phyloP scores from a whole-genome alignment of 2,888 invertebrate species.

The Drosophila robusta region DNA sequence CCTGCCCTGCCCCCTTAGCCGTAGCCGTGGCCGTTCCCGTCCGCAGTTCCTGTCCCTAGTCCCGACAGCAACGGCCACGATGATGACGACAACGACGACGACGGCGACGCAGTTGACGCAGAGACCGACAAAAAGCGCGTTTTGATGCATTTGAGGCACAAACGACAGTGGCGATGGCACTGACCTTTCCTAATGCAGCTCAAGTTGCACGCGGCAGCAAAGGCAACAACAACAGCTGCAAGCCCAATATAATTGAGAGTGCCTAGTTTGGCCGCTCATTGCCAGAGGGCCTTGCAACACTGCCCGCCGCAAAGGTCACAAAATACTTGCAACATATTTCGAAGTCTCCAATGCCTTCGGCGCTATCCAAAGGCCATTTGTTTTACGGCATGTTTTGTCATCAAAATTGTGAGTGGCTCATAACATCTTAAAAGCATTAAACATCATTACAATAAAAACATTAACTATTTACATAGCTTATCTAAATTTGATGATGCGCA shows the following conservation, averaged over 20 bases:
- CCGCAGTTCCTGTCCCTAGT: constrained; percentile 42
- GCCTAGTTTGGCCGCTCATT: constrained; percentile 32
- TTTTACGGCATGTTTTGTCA: constrained; percentile 12
- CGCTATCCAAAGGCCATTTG: constrained; percentile 24
- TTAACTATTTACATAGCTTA: constrained; percentile 29
- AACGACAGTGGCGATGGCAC: constrained; percentile 67
- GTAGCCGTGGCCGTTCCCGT: constrained; percentile 1
- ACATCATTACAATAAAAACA: constrained; percentile 7
- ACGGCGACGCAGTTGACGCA: constrained; percentile 42
- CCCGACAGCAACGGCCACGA: constrained; percentile 40
- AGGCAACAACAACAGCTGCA: constrained; percentile 19
- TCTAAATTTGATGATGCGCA: constrained; percentile 35
- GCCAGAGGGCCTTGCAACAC: constrained; percentile 13
- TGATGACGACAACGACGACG: constrained; percentile 38
- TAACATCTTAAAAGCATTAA: constrained; percentile 15
- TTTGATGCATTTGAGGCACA: constrained; percentile 81
- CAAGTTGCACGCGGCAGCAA: constrained; percentile 66
- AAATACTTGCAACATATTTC: constrained; percentile 7
- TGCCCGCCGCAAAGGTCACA: constrained; percentile 30
- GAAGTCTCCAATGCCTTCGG: constrained; percentile 18
- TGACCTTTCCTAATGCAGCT: constrained; percentile 80
- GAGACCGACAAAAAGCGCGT: constrained; percentile 76
- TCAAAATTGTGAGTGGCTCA: constrained; percentile 26
- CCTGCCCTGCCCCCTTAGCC: constrained; percentile 1
- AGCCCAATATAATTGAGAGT: constrained; percentile 40